Base-by-base conservation (phyloP, 1,140 invertebrate genomes). In the Battus philenor region DNA sequence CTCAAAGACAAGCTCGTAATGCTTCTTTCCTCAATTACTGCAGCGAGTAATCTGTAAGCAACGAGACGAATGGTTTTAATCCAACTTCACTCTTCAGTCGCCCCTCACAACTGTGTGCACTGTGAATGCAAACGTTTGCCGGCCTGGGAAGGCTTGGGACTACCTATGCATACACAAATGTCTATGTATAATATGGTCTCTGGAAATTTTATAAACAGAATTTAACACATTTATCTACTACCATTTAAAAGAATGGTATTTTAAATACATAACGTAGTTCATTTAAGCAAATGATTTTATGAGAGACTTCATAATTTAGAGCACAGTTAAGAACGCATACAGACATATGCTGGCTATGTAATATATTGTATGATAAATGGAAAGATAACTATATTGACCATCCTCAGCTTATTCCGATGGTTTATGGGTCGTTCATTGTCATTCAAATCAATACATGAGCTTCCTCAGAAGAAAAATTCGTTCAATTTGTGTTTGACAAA, bases 11-110 rank as follows among this genome's bases (percentile, higher is more conserved):
- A 32, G 12, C 30, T 15, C 2, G 13, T 7, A 9, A 33, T 16
- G 31, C 31, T 33, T 17, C 31, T 33, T 33, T 33, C 15, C 8
- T 16, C 31, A 33, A 16, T 8, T 9, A 33, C 31, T 33, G 31
- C 31, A 16, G 27, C 27, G 30, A 32, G 13, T 9, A n/a, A 33
- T 33, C 31, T 33, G 31, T 17, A 8, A 17, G 31, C 31, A 33
- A 8, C 13, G 15, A 30, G 9, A 33, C 15, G 31, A 33, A 33
- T 33, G 13, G 18, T 33, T 33, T 1, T 33, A 30, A 10, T 30
- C n/a, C n/a, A n/a, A n/a, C n/a, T n/a, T n/a, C n/a, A n/a, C n/a
- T n/a, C n/a, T n/a, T n/a, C n/a, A n/a, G n/a, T n/a, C n/a, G n/a
- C n/a, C n/a, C n/a, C n/a, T n/a, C n/a, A n/a, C n/a, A n/a, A n/a